These are phyloP conservation scores for Hemichromis elongatus DNA, from an alignment of 2,113 vertebrate species.

Conservation along the genomic window DNA sequence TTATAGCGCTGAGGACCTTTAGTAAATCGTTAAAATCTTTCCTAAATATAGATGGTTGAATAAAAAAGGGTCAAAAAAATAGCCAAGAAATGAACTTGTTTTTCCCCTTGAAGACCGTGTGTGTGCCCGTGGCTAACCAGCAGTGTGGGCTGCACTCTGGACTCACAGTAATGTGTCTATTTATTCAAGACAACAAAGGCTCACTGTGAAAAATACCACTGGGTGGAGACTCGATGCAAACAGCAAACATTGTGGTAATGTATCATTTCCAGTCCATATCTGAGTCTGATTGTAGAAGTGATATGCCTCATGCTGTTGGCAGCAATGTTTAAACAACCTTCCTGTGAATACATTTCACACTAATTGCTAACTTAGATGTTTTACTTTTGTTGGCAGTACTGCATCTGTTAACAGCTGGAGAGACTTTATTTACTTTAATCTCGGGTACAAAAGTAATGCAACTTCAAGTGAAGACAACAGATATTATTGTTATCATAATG, in stretches of 20 bases:
- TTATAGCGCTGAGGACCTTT: background rate
- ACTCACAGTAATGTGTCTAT: constrained; percentile 36
- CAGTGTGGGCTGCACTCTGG: constrained; percentile 34
- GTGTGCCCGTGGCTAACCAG: constrained; percentile 9
- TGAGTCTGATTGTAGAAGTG: background rate
- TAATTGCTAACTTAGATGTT: background rate
- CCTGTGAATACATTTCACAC: background rate
- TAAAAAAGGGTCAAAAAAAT: background rate
- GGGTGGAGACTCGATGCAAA: constrained; percentile 4
- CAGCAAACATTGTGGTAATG: constrained; percentile 14
- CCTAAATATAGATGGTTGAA: background rate
- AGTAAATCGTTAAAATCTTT: background rate
- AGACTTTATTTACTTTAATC: constrained; percentile 1
- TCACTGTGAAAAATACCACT: constrained; percentile 29
- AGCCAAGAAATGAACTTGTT: background rate
- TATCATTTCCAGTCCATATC: background rate
- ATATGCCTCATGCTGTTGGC: background rate
- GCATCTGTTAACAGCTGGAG: background rate
- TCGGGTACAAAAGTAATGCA: background rate
- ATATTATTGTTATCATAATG: background rate
- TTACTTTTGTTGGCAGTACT: background rate
- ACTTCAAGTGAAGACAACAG: background rate
- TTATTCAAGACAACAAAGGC: constrained; percentile 54
- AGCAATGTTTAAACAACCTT: background rate
- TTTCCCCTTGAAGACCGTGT: constrained; percentile 4